Evolutionary conservation across 2,113 vertebrate genomes (phyloP), one percentile per base, ranked within the genome.

Genomic region (Chamaetylas fuelleborni): DNA sequence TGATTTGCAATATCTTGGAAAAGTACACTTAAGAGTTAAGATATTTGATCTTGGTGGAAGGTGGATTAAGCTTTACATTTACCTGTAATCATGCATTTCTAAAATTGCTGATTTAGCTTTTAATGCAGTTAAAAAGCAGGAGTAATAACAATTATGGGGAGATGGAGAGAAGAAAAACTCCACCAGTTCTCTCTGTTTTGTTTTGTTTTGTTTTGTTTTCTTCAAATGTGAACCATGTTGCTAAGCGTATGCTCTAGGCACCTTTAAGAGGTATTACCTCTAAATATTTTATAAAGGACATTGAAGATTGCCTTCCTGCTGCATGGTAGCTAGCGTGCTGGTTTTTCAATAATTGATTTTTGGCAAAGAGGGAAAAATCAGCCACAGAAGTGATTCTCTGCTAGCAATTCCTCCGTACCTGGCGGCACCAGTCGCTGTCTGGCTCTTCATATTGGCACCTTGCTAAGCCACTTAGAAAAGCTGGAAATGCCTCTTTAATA

Each of bases 201-300:
- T 31, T 43, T 34, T 0, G 5, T 23, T n/a, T n/a, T n/a, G n/a
- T n/a, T 61, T 61, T n/a, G 5, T 18, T 24, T 56, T 33, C 40
- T 28, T 24, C 3, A 45, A 8, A 34, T 38, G 19, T 53, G 51
- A 81, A 15, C 45, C 14, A 8, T 22, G 17, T 77, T 78, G 73
- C 64, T 45, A 71, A 50, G 42, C 1, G 1, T 48, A 38, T 70
- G 8, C 29, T 79, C 14, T 64, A 51, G 70, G 62, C 25, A n/a
- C 38, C 40, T 61, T 53, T 77, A 93, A 28, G 36, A 73, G 67
- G 10, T 80, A 73, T 88, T 76, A 69, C 40, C 17, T 88, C 58
- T 88, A 64, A 92, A 82, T 93, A 50, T 91, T 96, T 93, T 65
- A 90, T 70, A 28, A 92, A 84, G 54, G 36, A 73, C 18, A 8